Evolutionary conservation across 2,888 invertebrate genomes (phyloP).

Genomic region (Lingula anatina): DNA sequence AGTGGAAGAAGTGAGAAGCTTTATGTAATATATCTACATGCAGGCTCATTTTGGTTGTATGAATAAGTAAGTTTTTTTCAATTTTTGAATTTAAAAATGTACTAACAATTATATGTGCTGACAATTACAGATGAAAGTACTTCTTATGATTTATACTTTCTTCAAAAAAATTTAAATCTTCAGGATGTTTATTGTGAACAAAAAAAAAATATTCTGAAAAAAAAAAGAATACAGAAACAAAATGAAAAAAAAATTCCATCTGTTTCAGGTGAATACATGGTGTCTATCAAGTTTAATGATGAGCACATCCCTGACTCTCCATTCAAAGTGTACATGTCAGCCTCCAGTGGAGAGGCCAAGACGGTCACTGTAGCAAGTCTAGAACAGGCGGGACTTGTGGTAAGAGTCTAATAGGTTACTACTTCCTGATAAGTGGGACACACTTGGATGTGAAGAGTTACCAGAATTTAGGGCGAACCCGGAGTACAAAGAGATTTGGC

Average conservation of each 20-base stretch:
- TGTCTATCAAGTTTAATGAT: constrained; percentile 97
- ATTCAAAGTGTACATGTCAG: constrained; percentile 88
- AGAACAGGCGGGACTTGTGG: constrained; percentile 44
- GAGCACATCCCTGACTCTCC: constrained; percentile 98
- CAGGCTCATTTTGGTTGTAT: neutral
- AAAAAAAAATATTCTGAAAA: no score
- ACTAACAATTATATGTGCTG: neutral
- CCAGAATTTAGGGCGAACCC: no score
- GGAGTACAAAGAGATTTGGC: no score
- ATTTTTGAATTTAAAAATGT: neutral
- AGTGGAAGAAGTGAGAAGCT: neutral
- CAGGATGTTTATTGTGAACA: no score
- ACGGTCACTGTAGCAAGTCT: constrained; percentile 60
- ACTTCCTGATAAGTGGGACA: no score
- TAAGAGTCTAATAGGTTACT: constrained; percentile 17
- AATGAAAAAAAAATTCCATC: no score
- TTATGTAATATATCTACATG: neutral
- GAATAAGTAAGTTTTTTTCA: neutral
- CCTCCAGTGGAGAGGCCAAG: constrained; percentile 88
- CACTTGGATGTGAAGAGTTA: no score
- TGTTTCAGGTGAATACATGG: constrained; percentile 86
- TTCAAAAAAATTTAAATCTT: no score
- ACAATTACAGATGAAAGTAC: no score
- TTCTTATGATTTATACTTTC: no score
- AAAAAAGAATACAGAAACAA: no score